Evolutionary conservation across 2,888 invertebrate genomes (phyloP), one percentile per base, ranked within the genome.

Genomic region (Cantharis rustica): DNA sequence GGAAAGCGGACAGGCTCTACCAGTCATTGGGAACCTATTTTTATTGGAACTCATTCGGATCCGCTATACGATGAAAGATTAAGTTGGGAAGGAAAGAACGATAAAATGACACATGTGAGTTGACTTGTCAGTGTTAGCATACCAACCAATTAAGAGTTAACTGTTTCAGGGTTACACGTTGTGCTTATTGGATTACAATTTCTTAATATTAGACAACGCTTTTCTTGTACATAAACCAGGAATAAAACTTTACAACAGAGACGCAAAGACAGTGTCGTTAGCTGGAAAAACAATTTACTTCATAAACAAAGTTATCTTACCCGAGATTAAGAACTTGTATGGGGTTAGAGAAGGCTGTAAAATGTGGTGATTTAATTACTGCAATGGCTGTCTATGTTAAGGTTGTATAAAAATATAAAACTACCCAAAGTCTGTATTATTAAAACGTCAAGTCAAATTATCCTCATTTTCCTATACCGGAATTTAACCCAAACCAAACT

Each of bases 171-270:
- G 96, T 81, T 97, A 96, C 88, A 93, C 95, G 74, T 91, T 97
- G 79, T 97, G 97, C 88, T 95, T 96, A 26, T 90, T 95, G 87
- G 95, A 97, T 88, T 97, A 97, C 88, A 96, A 97, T 86, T 96
- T 97, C 87, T 94, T 96, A 88, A 96, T 97, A 83, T 89, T 97
- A 85, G 96, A 97, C 89, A 96, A 97, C 88, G 96, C 95, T n/a
- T 97, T 97, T 88, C 90, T 97, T 76, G 95, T 95, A 71, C 97
- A 97, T 89, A 95, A 96, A 83, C 97, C 97, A 0, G 97, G 97
- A 70, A 97, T 97, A 83, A 97, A 97, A 87, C 90, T 93, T 71
- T 93, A 93, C 88, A 94, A 93, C 85, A 94, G 93, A 86, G 95
- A 97, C 86, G 89, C 93, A 17, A 93, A 93, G 81, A 90, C 96